phyloP scores from a whole-genome alignment of 2,888 invertebrate species.

The Pristionchus fissidentatus region DNA sequence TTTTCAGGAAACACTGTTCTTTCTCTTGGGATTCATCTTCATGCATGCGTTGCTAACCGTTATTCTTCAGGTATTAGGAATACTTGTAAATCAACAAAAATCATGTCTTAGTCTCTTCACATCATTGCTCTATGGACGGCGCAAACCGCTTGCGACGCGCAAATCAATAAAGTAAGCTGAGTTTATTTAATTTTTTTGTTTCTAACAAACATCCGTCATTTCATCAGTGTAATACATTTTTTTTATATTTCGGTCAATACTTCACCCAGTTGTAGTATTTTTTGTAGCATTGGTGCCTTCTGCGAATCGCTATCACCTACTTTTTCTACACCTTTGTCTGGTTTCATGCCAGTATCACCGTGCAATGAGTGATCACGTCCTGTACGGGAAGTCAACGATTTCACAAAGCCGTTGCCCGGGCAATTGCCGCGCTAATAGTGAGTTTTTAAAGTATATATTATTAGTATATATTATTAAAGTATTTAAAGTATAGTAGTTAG shows the following conservation, averaged over 20 bases:
- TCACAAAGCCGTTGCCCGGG: neutral
- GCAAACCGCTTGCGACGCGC: neutral
- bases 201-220: no score
- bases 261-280: no score
- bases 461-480: no score
- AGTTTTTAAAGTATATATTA: neutral
- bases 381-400: neutral
- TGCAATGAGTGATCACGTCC: neutral
- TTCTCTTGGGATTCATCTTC: neutral
- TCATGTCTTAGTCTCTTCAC: neutral
- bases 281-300: conserved; percentile 1
- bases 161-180: no score
- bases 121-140: neutral
- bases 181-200: no score
- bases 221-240: no score
- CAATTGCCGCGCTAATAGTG: neutral
- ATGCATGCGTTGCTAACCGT: neutral
- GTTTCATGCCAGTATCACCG: neutral
- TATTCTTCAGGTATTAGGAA: neutral
- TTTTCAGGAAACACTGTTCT: conserved; percentile 13
- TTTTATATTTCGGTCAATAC: no score
- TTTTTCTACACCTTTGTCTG: neutral
- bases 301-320: neutral
- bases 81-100: neutral
- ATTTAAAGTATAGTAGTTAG: no score